Evolutionary conservation across 2,797 vertebrate species (phyloP).

Genomic region (Ceyx erithaca): DNA sequence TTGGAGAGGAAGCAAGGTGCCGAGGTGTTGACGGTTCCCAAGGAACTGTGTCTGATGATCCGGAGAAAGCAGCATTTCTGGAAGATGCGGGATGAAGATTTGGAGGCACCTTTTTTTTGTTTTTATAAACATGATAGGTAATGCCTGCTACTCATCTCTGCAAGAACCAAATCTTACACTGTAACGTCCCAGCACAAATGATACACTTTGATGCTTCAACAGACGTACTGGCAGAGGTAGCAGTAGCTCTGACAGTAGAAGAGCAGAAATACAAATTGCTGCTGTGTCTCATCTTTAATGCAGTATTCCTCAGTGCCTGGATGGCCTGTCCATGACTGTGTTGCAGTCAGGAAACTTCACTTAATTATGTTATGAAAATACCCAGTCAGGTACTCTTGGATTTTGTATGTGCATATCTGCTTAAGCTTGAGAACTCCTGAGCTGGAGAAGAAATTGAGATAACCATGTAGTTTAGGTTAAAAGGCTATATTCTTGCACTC

Average conservation of each 20-base stretch:
- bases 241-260: neutral
- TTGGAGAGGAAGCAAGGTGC: too few species aligned
- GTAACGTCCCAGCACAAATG: neutral
- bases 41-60: too few species aligned
- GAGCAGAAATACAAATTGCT: neutral
- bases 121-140: neutral
- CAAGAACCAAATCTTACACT: neutral
- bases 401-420: neutral
- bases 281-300: neutral
- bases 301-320: neutral
- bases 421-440: neutral
- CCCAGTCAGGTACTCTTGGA: neutral
- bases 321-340: neutral
- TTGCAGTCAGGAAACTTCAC: neutral
- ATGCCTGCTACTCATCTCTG: rapidly evolving
- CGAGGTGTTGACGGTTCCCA: too few species aligned
- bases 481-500: neutral
- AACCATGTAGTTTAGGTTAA: neutral
- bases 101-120: too few species aligned
- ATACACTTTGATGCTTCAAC: neutral
- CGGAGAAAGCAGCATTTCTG: too few species aligned
- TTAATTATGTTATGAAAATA: neutral
- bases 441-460: neutral
- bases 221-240: neutral
- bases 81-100: too few species aligned